Evolutionary conservation across 1,140 invertebrate genomes (phyloP), one percentile per base, ranked within the genome.

Genomic region (Gonioctena quinquepunctata): DNA sequence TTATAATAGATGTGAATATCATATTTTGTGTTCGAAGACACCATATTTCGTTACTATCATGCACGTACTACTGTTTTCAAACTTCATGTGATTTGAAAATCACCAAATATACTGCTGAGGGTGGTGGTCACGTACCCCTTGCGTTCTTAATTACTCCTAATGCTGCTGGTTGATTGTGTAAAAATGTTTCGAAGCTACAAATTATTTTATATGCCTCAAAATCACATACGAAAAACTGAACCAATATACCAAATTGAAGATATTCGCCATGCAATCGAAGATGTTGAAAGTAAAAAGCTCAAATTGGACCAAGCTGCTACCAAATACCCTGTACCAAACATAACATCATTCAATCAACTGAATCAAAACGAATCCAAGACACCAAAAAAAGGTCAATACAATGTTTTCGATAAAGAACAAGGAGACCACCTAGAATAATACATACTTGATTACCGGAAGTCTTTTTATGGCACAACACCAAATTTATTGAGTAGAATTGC

Each of bases 121-220:
- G 2, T 19, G 7, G 26, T 6, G 3, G 18, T 16, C 21, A 22
- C 16, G 8, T 19, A 25, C 5, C 16, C 3, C 7, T 25, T 8
- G 19, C 18, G 49, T 48, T 48, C 26, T 25, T 18, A 22, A 26
- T 42, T 18, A 16, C 11, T 22, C 3, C 2, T n/a, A 19, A 21
- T 68, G n/a, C 26, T 66, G 62, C 7, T 52, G 42, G 16, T 65
- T 21, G 7, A 54, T 70, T 28, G 21, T 23, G 19, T 26, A 50
- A 42, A n/a, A n/a, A 56, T 27, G 67, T 50, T 22, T 23, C 49
- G 18, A 69, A 8, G 61, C 16, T 3, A 19, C 18, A 19, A 8
- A n/a, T 54, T 54, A 4, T 21, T 54, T 54, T 19, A 54, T 7
- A 18, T 7, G 2, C 1, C 16, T n/a, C 8, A 18, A 54, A 52